A percentile compares a stretch with the other conserved stretches of the same genome.
These are phyloP conservation scores for Epirrita christyi DNA, from an alignment of 2,888 invertebrate species.

Conservation along the genomic window DNA sequence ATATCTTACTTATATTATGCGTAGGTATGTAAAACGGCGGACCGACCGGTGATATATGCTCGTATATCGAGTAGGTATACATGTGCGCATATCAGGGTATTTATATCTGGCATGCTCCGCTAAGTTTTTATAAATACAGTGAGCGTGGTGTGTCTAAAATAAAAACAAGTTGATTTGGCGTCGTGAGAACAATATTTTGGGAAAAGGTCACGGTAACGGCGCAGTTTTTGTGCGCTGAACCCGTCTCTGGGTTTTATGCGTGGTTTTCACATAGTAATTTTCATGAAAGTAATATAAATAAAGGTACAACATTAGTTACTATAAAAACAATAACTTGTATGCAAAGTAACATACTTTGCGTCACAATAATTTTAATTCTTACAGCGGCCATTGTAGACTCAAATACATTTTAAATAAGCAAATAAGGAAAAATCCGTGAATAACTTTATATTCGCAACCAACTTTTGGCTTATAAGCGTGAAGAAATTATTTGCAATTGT, in stretches of 20 bases:
- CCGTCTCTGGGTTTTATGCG: constrained; percentile 11
- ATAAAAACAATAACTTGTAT: not conserved
- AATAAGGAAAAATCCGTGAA: constrained; percentile 7
- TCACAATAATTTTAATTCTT: not conserved
- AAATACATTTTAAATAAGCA: constrained; percentile 6
- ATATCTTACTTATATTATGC: constrained; percentile 57
- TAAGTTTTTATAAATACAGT: constrained; percentile 61
- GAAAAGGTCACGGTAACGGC: constrained; percentile 75
- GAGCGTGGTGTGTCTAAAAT: constrained; percentile 48
- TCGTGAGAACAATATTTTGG: constrained; percentile 56
- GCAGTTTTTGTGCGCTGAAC: constrained; percentile 38
- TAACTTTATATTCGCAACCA: constrained; percentile 4
- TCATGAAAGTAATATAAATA: no score
- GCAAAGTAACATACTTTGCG: not conserved
- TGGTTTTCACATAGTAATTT: no score
- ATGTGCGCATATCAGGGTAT: constrained; percentile 40
- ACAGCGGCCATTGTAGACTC: not conserved
- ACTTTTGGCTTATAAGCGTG: not conserved
- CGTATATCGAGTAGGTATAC: constrained; percentile 26
- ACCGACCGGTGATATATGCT: constrained; percentile 38
- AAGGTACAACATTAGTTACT: no score
- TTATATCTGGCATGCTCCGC: constrained; percentile 54
- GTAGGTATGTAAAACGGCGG: constrained; percentile 64
- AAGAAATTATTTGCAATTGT: not conserved
- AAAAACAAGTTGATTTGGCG: constrained; percentile 60